Percentiles rank a stretch among this genome's conserved stretches.
phyloP scores from a whole-genome alignment of 2,797 vertebrate genomes.

The Micropoecilia bifurca region DNA sequence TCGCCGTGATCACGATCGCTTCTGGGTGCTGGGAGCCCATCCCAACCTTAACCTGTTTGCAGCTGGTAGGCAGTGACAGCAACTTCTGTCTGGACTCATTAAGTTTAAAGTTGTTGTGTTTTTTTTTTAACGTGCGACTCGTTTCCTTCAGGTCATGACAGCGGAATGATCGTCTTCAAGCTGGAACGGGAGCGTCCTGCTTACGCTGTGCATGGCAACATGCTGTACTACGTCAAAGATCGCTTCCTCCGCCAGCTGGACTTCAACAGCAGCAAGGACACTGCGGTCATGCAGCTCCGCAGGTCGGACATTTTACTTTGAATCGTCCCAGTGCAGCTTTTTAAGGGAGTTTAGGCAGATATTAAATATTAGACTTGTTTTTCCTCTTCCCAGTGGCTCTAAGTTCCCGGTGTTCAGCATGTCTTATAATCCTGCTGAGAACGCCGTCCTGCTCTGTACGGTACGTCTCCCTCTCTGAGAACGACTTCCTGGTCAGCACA shows the following conservation, averaged over 20 bases:
- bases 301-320: conserved; percentile 76
- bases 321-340: neutral
- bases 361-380: neutral
- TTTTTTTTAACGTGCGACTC: neutral
- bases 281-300: conserved; percentile 95
- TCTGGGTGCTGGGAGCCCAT: conserved; percentile 97
- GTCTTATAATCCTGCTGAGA: conserved; percentile 98
- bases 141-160: conserved; percentile 87
- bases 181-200: conserved; percentile 94
- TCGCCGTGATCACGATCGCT: conserved; percentile 94
- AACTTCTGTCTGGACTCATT: neutral
- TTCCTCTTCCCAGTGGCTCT: conserved; percentile 83
- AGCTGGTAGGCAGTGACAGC: conserved; percentile 81
- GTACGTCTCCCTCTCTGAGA: conserved; percentile 74
- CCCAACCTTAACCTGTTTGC: conserved; percentile 98
- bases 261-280: conserved; percentile 97
- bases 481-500: neutral
- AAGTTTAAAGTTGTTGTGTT: neutral
- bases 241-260: conserved; percentile 95
- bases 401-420: conserved; percentile 98
- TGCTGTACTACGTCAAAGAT: conserved; percentile 95
- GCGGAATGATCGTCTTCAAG: conserved; percentile 98
- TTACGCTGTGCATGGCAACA: conserved; percentile 92
- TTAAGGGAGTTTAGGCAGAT: neutral
- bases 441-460: conserved; percentile 93